phyloP scores from a whole-genome alignment of 2,888 invertebrate genomes.

The Sepiola atlantica region DNA sequence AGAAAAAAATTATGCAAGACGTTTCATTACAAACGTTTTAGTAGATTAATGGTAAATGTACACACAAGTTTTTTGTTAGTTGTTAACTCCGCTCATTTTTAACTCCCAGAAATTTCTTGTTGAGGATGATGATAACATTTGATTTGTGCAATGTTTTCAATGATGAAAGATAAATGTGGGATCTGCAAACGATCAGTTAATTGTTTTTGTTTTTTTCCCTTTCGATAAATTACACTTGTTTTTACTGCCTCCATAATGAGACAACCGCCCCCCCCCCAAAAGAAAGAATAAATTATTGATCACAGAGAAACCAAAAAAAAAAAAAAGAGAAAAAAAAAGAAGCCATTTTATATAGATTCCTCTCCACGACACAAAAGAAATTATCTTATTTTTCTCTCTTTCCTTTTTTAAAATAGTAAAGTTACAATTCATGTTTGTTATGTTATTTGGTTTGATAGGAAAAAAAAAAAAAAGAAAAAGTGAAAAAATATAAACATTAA shows the following conservation, averaged over 20 bases:
- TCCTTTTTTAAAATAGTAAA: conserved; percentile 11
- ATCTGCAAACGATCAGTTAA: background rate
- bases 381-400: background rate
- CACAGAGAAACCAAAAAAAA: background rate
- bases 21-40: background rate
- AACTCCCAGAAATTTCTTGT: background rate
- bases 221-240: background rate
- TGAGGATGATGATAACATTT: background rate
- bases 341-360: conserved; percentile 4
- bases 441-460: background rate
- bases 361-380: background rate
- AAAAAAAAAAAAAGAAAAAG: background rate
- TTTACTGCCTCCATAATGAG: background rate
- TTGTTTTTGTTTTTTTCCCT: too few relatives aligned
- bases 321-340: too few relatives aligned
- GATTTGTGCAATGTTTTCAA: background rate
- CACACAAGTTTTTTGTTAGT: background rate
- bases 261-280: background rate
- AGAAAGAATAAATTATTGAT: background rate
- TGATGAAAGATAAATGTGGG: background rate
- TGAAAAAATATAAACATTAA: background rate
- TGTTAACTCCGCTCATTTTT: background rate
- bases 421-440: background rate
- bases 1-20: background rate
- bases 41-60: background rate